Evolutionary conservation across 2,113 vertebrate species (phyloP), one percentile per base, ranked within the genome.

Genomic region (Proterorhinus semilunaris): DNA sequence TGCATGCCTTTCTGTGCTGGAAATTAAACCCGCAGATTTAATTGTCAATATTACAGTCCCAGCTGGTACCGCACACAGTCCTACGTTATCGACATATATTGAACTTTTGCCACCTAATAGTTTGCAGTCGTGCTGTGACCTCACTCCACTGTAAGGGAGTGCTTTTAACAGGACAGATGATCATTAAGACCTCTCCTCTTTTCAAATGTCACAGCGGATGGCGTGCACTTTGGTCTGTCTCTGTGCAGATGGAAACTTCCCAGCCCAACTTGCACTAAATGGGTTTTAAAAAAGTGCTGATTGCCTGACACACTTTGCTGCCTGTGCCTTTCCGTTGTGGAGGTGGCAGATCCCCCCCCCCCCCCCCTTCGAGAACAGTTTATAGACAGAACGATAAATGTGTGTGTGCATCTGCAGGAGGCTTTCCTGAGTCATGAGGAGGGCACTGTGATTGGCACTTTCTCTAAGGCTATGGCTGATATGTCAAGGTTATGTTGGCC

Each of bases 351-450:
- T 47, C 51, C 21, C 21, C 21, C 21, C n/a, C n/a, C 51, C 65
- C 66, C 54, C 46, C 66, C 51, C 46, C 65, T 59, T 42, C 1
- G 1, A 53, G 61, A 17, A 50, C 13, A 75, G 27, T 52, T 71
- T 70, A 70, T 47, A 70, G 69, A 79, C 71, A 77, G 66, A 21
- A 69, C 68, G 64, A 75, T 75, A 73, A 69, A 78, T 64, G 70
- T 64, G 27, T 73, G 57, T 68, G 16, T 2, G 5, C 55, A 49
- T 70, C 17, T 54, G 71, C 46, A 43, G 51, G 75, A 76, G 44
- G 36, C 71, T 46, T 43, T 69, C 65, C 71, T 42, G 27, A 72
- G 27, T 44, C 43, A 43, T 10, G 46, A 45, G 27, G 62, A 47
- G 48, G 69, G 65, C 36, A 45, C 75, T 54, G 5, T 16, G 71